Evolutionary conservation across 2,888 invertebrate genomes (phyloP).

Genomic region (Drosophila lacicola): DNA sequence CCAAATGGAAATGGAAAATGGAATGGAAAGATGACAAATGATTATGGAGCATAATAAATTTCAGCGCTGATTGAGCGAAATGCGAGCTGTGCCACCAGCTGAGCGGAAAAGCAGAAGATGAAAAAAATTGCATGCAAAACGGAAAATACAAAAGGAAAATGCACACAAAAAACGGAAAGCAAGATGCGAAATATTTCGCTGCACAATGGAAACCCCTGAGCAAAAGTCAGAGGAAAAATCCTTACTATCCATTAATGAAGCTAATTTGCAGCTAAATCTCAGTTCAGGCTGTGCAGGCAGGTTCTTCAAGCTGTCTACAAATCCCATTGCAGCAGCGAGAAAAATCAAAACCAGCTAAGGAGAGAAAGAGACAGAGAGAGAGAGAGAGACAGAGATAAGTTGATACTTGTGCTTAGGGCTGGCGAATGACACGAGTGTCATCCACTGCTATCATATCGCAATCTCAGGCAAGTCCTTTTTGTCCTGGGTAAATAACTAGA

Average conservation of each 20-base stretch:
- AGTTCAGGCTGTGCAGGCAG: constrained; percentile 26
- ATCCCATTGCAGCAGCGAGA: constrained; percentile 47
- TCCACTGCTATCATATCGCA: constrained; percentile 70
- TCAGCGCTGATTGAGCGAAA: constrained; percentile 76
- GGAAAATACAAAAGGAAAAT: constrained; percentile 29
- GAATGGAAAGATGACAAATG: constrained; percentile 73
- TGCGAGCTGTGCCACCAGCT: constrained; percentile 52
- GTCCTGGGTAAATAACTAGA: constrained; percentile 60
- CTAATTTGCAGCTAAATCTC: constrained; percentile 71
- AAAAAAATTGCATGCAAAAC: constrained; percentile 30
- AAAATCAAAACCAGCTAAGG: neutral
- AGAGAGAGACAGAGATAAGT: constrained; percentile 52
- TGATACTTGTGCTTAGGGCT: constrained; percentile 70
- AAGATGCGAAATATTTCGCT: constrained; percentile 21
- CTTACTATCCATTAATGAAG: constrained; percentile 69
- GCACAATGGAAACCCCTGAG: constrained; percentile 19
- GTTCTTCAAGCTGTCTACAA: constrained; percentile 34
- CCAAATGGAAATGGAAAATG: constrained; percentile 69
- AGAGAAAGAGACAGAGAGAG: constrained; percentile 38
- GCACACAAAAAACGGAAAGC: neutral
- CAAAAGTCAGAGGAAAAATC: constrained; percentile 30
- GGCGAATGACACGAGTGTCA: constrained; percentile 68
- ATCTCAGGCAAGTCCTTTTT: constrained; percentile 42
- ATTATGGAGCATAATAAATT: constrained; percentile 80
- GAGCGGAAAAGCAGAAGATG: constrained; percentile 18